Evolutionary conservation across 2,888 invertebrate species (phyloP), one percentile per base, ranked within the genome.

Genomic region (Meteorus cinctellus): DNA sequence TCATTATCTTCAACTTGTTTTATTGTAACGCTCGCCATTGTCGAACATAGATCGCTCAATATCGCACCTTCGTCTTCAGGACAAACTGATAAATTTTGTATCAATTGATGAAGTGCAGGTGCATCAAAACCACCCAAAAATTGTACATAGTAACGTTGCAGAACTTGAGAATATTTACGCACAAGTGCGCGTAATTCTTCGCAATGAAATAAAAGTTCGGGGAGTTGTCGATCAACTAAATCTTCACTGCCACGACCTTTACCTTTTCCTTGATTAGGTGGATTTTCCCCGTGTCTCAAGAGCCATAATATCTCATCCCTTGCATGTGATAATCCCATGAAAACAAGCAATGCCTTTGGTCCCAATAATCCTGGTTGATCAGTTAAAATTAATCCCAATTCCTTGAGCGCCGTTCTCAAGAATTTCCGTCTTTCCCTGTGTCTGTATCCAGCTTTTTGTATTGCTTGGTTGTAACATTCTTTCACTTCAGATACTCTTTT

Each of bases 301-400:
- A 99, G 91, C 99, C 99, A 99, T 69, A 96, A 93, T 29, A 99
- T 96, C 91, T 99, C 99, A 91, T 99, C 99, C 83, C 99, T 93
- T 0, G 98, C 95, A 89, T 97, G 95, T 79, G 97, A 97, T 12
- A 99, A 91, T 0, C 97, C 99, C 93, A 99, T 98, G 87, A 99
- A 97, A 81, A 99, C 96, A 86, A 98, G 94, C 76, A 99, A 91
- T 8, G 98, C 97, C 91, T 99, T 99, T 0, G 99, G 99, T 0
- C 99, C 99, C 62, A 99, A 90, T 29, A 99, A 91, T 0, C 99
- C 98, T 3, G 99, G 99, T 89, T 99, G 98, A 90, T 99, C 99
- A 19, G 98, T 97, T 87, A 99, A 93, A 84, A 99, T 96, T 2
- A 98, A 92, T 1, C 97, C 96, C 78, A 99, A 91, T 90, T 99